Conservation (phyloP, 2,797 vertebrate genomes). For the Leptodactylus fallax region DNA sequence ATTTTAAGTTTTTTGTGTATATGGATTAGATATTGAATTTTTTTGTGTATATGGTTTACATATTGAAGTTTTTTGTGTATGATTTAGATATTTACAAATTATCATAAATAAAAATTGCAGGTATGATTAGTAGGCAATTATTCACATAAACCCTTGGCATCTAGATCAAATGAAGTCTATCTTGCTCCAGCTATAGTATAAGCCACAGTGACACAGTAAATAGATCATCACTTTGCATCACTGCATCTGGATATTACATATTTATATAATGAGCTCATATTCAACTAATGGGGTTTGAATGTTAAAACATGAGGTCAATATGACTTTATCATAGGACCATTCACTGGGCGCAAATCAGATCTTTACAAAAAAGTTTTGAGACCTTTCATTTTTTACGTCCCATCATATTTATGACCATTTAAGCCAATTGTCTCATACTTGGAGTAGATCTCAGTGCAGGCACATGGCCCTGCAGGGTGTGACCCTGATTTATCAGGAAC, state of each 20-base stretch:
- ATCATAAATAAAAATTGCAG: not conserved
- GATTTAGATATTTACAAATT: not conserved
- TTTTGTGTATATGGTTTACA: not conserved
- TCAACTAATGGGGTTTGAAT: not conserved
- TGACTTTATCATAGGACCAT: not conserved
- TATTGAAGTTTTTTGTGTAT: not conserved
- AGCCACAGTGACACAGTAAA: conserved; percentile 14
- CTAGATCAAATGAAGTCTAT: not conserved
- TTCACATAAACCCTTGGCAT: not conserved
- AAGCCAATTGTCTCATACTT: too few relatives aligned
- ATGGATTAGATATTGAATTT: not conserved
- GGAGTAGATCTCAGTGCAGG: too few relatives aligned
- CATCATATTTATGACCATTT: too few relatives aligned
- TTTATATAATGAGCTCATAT: not conserved
- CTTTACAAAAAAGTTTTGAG: too few relatives aligned
- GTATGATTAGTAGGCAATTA: not conserved
- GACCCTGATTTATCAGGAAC: too few relatives aligned
- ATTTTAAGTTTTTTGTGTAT: not conserved
- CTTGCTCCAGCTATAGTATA: not conserved
- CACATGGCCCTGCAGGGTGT: too few relatives aligned
- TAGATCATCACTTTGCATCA: not conserved
- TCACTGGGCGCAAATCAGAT: too few relatives aligned
- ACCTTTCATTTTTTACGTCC: too few relatives aligned
- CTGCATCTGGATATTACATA: not conserved
- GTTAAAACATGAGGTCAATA: not conserved